Percentiles rank a stretch among this genome's conserved stretches.
These are phyloP conservation scores for Protobothrops flavoviridis DNA, from an alignment of 2,113 vertebrate genomes.

Conservation along the genomic window DNA sequence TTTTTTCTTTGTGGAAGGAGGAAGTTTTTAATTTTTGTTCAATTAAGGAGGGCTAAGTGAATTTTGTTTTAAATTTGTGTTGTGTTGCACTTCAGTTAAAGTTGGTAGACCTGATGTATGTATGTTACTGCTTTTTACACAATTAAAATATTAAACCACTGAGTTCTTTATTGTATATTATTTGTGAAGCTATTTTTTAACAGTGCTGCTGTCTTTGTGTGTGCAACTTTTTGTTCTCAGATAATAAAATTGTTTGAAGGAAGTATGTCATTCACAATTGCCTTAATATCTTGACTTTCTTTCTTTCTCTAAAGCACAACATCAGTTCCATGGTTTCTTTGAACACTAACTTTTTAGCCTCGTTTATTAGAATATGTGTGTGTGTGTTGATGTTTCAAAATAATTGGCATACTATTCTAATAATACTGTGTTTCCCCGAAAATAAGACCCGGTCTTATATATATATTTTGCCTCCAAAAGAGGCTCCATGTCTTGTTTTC, in stretches of 20 bases:
- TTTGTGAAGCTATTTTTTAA: constrained; percentile 66
- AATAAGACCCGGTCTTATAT: too few relatives aligned
- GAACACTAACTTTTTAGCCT: too few relatives aligned
- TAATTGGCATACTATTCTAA: too few relatives aligned
- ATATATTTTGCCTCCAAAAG: background rate
- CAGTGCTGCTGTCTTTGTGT: constrained; percentile 60
- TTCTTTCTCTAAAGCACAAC: background rate
- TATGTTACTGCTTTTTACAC: constrained; percentile 60
- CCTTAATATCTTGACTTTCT: constrained; percentile 28
- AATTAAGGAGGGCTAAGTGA: constrained; percentile 52
- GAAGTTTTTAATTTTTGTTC: background rate
- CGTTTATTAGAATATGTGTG: too few relatives aligned
- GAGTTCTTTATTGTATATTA: constrained; percentile 62
- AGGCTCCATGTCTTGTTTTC: too few relatives aligned
- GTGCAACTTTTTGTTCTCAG: constrained; percentile 64
- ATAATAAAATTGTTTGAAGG: constrained; percentile 73
- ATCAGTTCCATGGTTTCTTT: background rate
- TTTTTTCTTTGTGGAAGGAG: constrained; percentile 8
- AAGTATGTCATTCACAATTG: constrained; percentile 52
- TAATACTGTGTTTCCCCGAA: too few relatives aligned
- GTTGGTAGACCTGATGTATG: constrained; percentile 56
- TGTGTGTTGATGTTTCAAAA: too few relatives aligned
- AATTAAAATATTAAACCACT: constrained; percentile 68
- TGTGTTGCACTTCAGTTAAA: constrained; percentile 49
- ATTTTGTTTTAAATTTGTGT: constrained; percentile 54